Base-by-base conservation (phyloP, 1,140 invertebrate genomes). In the Hirudo medicinalis region DNA sequence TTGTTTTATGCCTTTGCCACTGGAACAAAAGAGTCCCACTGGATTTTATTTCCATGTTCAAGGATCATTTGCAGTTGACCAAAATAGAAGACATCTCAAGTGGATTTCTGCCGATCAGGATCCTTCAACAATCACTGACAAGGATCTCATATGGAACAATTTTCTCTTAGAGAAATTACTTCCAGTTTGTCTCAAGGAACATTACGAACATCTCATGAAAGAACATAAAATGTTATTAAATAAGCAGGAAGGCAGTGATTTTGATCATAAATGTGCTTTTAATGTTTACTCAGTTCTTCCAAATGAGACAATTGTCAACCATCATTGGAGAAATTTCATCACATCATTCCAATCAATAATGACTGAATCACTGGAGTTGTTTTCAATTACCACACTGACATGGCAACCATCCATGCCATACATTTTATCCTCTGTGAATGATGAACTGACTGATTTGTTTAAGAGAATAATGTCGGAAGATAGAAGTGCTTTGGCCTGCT, bases 1-100 rank as follows among this genome's bases (percentile, higher is more conserved):
- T 57, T 73, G 72, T 55, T 73, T 73, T 53, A 49, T 73, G 22
- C 72, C 72, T 13, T 70, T 73, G 25, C 72, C 72, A 5, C 22
- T 73, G 36, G 60, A 67, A 71, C 17, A 71, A 63, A 67, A 71
- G 49, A 73, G 69, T 60, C 36, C 32, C 11, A 73, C 70, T 2
- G 69, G 72, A 0, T 68, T 73, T 3, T 40, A 54, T 27, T 54
- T 73, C 32, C 72, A 73, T 29, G 54, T 73, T 25, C 71, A 71
- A 22, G 72, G 69, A 20, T 72, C 54, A 57, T 73, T 73, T 60
- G 69, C 72, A 4, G 20, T 73, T 22, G 63, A 67, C 19, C 70
- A 71, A 27, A 73, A 73, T 36, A 22, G 72, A n/a, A 27, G 66
- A 22, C 72, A 73, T 27, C 27, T 73, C 5, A 73, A 73, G 54